Percentiles rank a stretch among this genome's conserved stretches.
Conservation (phyloP, 2,888 invertebrate species). For the Mamestra brassicae region DNA sequence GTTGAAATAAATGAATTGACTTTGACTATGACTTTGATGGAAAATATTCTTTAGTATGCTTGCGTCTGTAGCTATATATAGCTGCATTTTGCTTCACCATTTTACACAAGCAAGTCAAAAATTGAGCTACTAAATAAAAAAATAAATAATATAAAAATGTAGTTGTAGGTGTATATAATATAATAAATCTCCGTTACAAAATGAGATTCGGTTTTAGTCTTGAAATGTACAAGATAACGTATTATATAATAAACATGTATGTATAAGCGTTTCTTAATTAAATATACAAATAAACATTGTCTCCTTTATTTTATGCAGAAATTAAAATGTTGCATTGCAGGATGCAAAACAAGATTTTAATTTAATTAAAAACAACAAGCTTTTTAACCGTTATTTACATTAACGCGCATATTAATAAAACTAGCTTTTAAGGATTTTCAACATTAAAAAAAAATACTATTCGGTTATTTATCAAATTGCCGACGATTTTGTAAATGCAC, state of each 20-base stretch:
- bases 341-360: not conserved
- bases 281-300: conserved; percentile 39
- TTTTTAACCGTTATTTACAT: not conserved
- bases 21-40: too few species aligned
- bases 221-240: conserved; percentile 60
- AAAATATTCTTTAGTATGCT: not conserved
- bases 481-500: not conserved
- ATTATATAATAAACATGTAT: conserved; percentile 34
- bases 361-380: not conserved
- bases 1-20: too few species aligned
- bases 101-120: conserved; percentile 2
- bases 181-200: conserved; percentile 43
- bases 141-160: not conserved
- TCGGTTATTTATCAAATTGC: not conserved
- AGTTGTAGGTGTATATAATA: not conserved
- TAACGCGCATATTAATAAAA: not conserved
- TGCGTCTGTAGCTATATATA: not conserved
- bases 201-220: conserved; percentile 71
- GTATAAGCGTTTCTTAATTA: conserved; percentile 29
- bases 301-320: conserved; percentile 5
- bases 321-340: conserved; percentile 13
- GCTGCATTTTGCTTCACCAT: not conserved
- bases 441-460: not conserved
- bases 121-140: conserved; percentile 13
- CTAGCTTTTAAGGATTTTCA: not conserved